phyloP scores from a whole-genome alignment of 2,888 invertebrate genomes.

The Diarsia dahlii region DNA sequence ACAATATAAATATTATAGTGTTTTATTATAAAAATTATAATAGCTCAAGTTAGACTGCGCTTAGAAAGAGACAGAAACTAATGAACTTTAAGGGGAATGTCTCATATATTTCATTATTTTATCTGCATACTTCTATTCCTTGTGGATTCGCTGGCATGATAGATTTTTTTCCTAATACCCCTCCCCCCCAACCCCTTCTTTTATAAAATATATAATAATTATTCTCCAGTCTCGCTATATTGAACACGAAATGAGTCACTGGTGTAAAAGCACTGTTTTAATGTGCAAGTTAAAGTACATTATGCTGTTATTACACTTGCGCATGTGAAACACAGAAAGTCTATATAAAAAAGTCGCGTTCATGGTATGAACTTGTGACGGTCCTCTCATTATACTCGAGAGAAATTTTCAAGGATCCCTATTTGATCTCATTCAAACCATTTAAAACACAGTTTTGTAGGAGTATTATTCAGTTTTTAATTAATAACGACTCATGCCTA shows the following conservation, averaged over 20 bases:
- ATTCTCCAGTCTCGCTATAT: constrained; percentile 16
- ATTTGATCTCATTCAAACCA: not conserved
- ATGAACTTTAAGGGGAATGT: not conserved
- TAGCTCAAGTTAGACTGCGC: constrained; percentile 10
- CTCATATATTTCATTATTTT: not conserved
- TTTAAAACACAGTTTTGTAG: not conserved
- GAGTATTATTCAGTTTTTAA: not conserved
- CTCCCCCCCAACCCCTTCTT: not conserved
- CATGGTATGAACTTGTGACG: not conserved
- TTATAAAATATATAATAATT: constrained; percentile 10
- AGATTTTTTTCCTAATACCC: not conserved
- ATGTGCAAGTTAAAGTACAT: not conserved
- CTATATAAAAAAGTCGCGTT: not conserved
- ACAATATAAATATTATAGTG: constrained; percentile 51
- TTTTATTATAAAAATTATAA: constrained; percentile 14
- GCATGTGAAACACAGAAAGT: not conserved
- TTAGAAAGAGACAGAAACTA: constrained; percentile 1
- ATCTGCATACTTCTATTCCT: constrained; percentile 25
- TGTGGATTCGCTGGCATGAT: not conserved
- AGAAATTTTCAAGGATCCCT: not conserved
- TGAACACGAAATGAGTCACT: constrained; percentile 29
- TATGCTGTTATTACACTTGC: no score
- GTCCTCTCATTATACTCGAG: not conserved
- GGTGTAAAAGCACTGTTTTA: not conserved
- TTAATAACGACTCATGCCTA: not conserved